These are phyloP conservation scores for Epizoanthus scotinus DNA, from an alignment of 92 coral and sea anemone genomes.

Conservation along the genomic window DNA sequence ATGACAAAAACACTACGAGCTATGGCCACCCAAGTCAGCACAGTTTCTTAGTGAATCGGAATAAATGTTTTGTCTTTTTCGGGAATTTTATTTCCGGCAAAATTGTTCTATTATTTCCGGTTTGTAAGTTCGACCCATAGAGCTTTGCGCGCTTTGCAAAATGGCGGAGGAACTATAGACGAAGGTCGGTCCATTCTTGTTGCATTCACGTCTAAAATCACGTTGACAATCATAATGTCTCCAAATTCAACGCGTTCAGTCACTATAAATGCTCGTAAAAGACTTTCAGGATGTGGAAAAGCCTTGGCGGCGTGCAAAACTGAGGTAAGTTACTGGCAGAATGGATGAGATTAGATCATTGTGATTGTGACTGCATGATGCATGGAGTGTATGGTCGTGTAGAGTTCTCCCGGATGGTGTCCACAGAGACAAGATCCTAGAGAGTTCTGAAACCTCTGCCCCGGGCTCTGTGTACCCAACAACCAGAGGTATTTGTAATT, in stretches of 20 bases:
- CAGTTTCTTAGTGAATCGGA: background rate
- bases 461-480: too few species aligned
- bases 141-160: slow-evolving; percentile 14
- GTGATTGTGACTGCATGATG: too few species aligned
- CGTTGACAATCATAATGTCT: background rate
- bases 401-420: too few species aligned
- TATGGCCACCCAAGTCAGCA: slow-evolving; percentile 8
- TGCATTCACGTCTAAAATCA: too few species aligned
- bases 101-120: background rate
- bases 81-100: background rate
- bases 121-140: slow-evolving; percentile 4
- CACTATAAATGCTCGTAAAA: slow-evolving; percentile 22
- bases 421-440: too few species aligned
- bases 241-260: slow-evolving; percentile 18
- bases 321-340: slow-evolving; percentile 24
- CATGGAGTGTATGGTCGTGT: too few species aligned
- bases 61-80: background rate
- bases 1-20: background rate
- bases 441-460: too few species aligned
- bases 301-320: slow-evolving; percentile 47
- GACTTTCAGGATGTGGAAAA: slow-evolving; percentile 39
- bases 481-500: too few species aligned
- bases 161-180: background rate
- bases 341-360: too few species aligned
- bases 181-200: background rate